A percentile compares a stretch with the other conserved stretches of the same genome.
Evolutionary conservation across 2,888 invertebrate species (phyloP).

Genomic region (Phlogophora meticulosa): DNA sequence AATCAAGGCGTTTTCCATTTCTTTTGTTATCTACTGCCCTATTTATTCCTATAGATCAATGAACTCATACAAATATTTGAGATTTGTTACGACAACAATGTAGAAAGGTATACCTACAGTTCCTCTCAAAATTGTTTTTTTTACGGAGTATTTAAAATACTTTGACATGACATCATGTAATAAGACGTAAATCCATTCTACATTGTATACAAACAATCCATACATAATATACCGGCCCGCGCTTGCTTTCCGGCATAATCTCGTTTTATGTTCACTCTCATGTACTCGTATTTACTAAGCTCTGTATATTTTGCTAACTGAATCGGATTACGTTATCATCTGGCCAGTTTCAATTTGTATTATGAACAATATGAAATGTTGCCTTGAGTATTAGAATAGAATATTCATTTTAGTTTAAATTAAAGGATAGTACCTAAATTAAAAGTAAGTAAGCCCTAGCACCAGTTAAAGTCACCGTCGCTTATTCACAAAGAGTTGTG

Average conservation of each 20-base stretch:
- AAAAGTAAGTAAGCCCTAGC: not conserved
- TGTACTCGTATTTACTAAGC: constrained; percentile 36
- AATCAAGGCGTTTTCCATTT: constrained; percentile 12
- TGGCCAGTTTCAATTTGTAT: constrained; percentile 36
- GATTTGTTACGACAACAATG: constrained; percentile 23
- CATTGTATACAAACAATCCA: constrained; percentile 34
- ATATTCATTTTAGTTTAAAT: constrained; percentile 26
- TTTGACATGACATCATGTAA: constrained; percentile 12
- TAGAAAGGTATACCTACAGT: constrained; percentile 10
- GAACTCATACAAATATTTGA: constrained; percentile 22
- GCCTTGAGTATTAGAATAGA: not conserved
- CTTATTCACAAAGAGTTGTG: constrained; percentile 6
- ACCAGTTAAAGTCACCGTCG: not conserved
- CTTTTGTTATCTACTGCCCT: constrained; percentile 40
- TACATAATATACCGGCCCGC: constrained; percentile 23
- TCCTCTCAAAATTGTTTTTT: no score
- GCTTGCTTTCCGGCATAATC: constrained; percentile 43
- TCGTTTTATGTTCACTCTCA: constrained; percentile 28
- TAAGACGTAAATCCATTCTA: constrained; percentile 29
- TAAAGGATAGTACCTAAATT: not conserved
- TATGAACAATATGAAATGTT: constrained; percentile 15
- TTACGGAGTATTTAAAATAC: no score
- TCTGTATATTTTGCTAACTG: constrained; percentile 27
- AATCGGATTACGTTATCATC: constrained; percentile 35
- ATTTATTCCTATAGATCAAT: constrained; percentile 35